Evolutionary conservation across 2,113 vertebrate genomes (phyloP).

Genomic region (Pogona vitticeps): DNA sequence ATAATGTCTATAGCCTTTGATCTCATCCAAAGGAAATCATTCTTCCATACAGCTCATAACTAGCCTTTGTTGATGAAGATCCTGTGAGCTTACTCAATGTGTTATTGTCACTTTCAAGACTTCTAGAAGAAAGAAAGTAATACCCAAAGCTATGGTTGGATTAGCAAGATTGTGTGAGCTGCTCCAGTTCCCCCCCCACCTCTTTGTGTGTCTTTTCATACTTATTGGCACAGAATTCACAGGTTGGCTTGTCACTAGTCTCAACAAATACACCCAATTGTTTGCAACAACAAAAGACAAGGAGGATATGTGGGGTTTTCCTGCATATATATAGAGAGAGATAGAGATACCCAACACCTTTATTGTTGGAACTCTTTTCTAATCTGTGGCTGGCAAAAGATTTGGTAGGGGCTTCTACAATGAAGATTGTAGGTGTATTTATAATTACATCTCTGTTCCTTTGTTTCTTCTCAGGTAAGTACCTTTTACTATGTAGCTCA

Average conservation of each 20-base stretch:
- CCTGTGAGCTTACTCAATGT: not conserved
- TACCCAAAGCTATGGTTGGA: not conserved
- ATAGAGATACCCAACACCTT: not conserved
- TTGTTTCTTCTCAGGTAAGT: conserved; percentile 7
- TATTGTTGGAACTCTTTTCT: not conserved
- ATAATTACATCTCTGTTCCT: not conserved
- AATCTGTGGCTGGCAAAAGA: not conserved
- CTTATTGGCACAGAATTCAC: not conserved
- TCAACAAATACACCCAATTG: conserved; percentile 5
- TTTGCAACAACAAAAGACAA: not conserved
- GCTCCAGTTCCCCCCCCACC: not conserved
- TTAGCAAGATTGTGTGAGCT: not conserved
- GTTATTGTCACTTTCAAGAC: not conserved
- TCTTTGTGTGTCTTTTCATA: not conserved
- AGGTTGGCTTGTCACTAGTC: not conserved
- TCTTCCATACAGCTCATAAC: too few relatives aligned
- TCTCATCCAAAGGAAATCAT: not conserved
- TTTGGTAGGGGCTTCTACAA: not conserved
- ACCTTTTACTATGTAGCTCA: not conserved
- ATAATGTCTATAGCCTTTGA: not conserved
- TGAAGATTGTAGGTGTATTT: not conserved
- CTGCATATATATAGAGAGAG: not conserved
- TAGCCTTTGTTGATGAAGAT: not conserved
- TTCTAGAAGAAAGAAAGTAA: not conserved
- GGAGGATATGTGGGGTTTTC: not conserved